These are phyloP conservation scores for Diadema setosum DNA, from an alignment of 35 echinoderm and acorn worm species.

Conservation along the genomic window DNA sequence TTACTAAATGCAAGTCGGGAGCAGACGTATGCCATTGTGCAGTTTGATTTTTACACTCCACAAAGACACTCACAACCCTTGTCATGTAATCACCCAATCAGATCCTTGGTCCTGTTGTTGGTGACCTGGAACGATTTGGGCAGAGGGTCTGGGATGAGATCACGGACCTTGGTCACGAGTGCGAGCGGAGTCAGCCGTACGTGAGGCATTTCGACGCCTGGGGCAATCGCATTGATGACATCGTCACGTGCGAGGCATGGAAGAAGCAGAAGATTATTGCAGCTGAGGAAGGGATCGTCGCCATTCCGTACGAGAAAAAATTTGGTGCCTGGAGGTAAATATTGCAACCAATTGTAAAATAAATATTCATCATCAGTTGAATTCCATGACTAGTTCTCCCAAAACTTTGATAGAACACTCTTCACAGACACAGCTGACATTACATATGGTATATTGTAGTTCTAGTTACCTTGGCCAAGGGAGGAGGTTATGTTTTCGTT, in stretches of 20 bases:
- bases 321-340: conserved; percentile 83
- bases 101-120: conserved; percentile 52
- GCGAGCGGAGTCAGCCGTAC: conserved; percentile 69
- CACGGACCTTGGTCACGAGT: conserved; percentile 51
- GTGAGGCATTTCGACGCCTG: conserved; percentile 83
- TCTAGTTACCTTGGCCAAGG: not conserved
- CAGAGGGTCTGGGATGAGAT: conserved; percentile 70
- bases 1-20: too few species aligned
- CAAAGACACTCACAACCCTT: too few species aligned
- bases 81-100: too few species aligned
- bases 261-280: conserved; percentile 77
- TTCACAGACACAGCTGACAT: not conserved
- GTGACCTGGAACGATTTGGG: conserved; percentile 83
- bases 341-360: too few species aligned
- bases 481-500: too few species aligned
- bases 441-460: not conserved
- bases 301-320: conserved; percentile 88
- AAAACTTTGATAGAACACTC: not conserved
- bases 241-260: conserved; percentile 86
- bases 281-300: conserved; percentile 91
- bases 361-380: not conserved
- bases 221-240: conserved; percentile 78
- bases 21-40: too few species aligned
- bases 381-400: too few species aligned
- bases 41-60: too few species aligned